Evolutionary conservation across 1,140 invertebrate species (phyloP).

Genomic region (Acromyrmex echinatior): DNA sequence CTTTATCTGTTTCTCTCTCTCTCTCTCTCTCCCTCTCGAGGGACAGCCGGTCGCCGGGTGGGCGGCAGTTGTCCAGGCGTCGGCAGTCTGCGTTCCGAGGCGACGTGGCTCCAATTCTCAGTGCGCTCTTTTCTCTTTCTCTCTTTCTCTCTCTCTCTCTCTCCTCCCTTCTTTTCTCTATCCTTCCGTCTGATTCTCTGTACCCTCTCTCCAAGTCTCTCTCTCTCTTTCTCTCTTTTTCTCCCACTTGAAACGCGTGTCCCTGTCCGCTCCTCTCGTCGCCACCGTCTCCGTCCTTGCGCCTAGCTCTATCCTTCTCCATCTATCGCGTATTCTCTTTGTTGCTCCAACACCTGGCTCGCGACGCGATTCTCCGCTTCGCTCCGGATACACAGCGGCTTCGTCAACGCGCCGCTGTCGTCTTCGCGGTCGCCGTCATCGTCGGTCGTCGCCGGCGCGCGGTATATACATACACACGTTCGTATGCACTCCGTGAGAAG

Average conservation of each 20-base stretch:
- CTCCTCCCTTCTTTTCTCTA: neutral
- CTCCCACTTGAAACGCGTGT: slow-evolving; percentile 28
- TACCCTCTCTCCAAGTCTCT: slow-evolving; percentile 21
- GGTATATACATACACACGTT: neutral
- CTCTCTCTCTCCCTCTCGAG: slow-evolving; percentile 4
- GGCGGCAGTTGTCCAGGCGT: slow-evolving; percentile 83
- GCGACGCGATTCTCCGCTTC: slow-evolving; percentile 51
- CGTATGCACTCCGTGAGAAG: neutral
- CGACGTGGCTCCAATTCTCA: slow-evolving; percentile 79
- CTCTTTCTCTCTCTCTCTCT: neutral
- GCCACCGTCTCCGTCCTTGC: slow-evolving; percentile 45
- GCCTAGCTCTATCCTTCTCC: slow-evolving; percentile 15
- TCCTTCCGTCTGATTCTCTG: slow-evolving; percentile 48
- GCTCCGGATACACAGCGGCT: slow-evolving; percentile 70
- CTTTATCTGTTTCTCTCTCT: neutral
- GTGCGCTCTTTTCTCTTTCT: slow-evolving; percentile 59
- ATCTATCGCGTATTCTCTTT: slow-evolving; percentile 58
- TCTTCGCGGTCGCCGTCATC: neutral
- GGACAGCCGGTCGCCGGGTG: slow-evolving; percentile 79
- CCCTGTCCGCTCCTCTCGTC: slow-evolving; percentile 38
- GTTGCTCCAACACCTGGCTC: slow-evolving; percentile 60
- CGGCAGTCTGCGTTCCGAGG: slow-evolving; percentile 81
- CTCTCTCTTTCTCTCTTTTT: neutral
- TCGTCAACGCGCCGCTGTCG: slow-evolving; percentile 62
- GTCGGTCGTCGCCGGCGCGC: slow-evolving; percentile 6